These are phyloP conservation scores for Galerucella nymphaeae DNA, from an alignment of 2,888 invertebrate genomes.

Conservation along the genomic window DNA sequence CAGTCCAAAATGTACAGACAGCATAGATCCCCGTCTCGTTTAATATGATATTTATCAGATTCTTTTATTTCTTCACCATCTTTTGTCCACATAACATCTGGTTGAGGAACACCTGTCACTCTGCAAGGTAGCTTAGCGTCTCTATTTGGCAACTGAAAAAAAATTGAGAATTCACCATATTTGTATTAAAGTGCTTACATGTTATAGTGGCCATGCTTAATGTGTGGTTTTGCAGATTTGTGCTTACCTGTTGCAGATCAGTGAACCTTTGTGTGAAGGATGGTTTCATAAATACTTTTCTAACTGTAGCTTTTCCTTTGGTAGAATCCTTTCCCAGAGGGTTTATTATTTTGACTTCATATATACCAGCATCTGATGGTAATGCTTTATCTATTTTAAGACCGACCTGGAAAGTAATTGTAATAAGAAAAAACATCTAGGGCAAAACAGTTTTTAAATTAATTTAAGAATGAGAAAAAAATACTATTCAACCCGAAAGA, in stretches of 20 bases:
- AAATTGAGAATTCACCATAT: background rate
- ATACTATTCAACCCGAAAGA: no score
- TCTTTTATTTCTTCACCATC: slow-evolving; percentile 79
- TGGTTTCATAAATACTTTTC: slow-evolving; percentile 85
- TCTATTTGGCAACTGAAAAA: slow-evolving; percentile 73
- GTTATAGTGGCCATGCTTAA: no score
- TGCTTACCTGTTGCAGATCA: slow-evolving; percentile 73
- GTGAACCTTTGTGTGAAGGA: slow-evolving; percentile 80
- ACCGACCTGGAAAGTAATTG: slow-evolving; percentile 68
- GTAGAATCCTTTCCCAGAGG: slow-evolving; percentile 80
- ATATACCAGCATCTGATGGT: slow-evolving; percentile 80
- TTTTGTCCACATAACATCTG: slow-evolving; percentile 89
- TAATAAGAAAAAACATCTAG: background rate
- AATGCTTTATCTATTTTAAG: slow-evolving; percentile 78
- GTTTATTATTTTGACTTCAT: slow-evolving; percentile 80
- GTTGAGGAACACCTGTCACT: slow-evolving; percentile 83
- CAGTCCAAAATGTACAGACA: slow-evolving; percentile 81
- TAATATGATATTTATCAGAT: slow-evolving; percentile 78
- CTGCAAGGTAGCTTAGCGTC: slow-evolving; percentile 87
- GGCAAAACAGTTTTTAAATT: no score
- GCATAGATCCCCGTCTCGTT: slow-evolving; percentile 83
- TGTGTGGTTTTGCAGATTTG: background rate
- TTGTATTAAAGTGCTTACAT: no score
- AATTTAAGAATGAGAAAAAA: no score
- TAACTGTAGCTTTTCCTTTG: slow-evolving; percentile 77